Base-by-base conservation (phyloP, 1,140 invertebrate genomes). In the Ostrea denselamellosa region DNA sequence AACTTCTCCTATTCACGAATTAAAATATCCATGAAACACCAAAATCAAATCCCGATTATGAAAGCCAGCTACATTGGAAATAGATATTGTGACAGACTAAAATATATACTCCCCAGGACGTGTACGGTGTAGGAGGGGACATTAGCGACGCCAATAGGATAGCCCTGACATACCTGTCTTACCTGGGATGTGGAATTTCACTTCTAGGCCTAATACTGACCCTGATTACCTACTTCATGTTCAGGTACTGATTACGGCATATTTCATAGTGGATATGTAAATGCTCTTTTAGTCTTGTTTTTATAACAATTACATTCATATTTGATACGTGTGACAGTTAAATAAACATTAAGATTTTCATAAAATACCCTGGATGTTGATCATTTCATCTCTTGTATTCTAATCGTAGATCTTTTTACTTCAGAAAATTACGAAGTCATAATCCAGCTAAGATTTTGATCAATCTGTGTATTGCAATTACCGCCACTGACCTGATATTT, bases 161-260 rank as follows among this genome's bases (percentile, higher is more conserved):
- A 8, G 92, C 93, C 0, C 91, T 96, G 22, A 95, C 94, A 4
- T 90, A 95, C 28, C 95, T 96, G 68, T 96, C 95, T 22, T 95
- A 95, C 85, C 90, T 96, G 51, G 96, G 96, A 12, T 95, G 95
- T 87, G 94, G 92, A 4, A 89, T 96, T 0, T 96, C 95, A 10
- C 92, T 95, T 68, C 82, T 95, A 14, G 95, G 88, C 2, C 81
- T 89, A 0, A 56, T 93, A 0, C 90, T 96, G 0, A 96, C 96
- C 0, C 90, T 96, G 5, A 86, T 96, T 12, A 96, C 96, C 5
- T 96, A 96, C 91, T 90, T 92, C 34, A 86, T 95, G 12, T 96
- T 96, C 90, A 94, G 94, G 95, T 96, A 93, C 25, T 28, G 3
- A 71, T 8, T 12, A 71, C 8, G 12, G 10, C 5, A 52, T 83